phyloP scores from a whole-genome alignment of 2,113 vertebrate species.

The Chaetura pelagica region DNA sequence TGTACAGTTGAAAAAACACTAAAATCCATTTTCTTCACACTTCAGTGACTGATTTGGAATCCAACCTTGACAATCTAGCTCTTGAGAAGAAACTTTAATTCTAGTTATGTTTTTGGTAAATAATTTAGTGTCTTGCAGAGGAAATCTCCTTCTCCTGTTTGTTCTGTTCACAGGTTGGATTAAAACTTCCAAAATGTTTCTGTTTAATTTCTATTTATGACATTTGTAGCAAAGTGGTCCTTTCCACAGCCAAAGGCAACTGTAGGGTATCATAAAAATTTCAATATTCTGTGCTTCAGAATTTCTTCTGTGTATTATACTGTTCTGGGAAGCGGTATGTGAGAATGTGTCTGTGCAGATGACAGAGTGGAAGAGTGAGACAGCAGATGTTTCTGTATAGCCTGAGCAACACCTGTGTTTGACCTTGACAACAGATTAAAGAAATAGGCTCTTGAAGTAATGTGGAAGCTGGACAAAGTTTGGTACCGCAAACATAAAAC shows the following conservation, averaged over 20 bases:
- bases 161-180: background rate
- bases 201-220: background rate
- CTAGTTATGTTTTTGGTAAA: background rate
- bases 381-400: background rate
- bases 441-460: background rate
- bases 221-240: background rate
- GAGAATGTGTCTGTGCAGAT: no score
- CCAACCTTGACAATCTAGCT: background rate
- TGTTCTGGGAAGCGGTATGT: background rate
- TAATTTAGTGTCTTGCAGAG: background rate
- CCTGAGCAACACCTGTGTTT: background rate
- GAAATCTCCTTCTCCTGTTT: background rate
- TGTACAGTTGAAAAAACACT: background rate
- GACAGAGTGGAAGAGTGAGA: background rate
- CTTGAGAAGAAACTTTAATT: background rate
- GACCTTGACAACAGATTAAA: background rate
- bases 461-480: background rate
- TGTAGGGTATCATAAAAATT: background rate
- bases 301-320: background rate
- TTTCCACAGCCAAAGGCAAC: background rate
- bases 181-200: background rate
- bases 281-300: background rate
- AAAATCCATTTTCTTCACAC: background rate
- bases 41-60: background rate
- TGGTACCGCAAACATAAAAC: background rate